A percentile compares a stretch with the other conserved stretches of the same genome.
phyloP scores from a whole-genome alignment of 2,888 invertebrate species.

The Parnassius smintheus region DNA sequence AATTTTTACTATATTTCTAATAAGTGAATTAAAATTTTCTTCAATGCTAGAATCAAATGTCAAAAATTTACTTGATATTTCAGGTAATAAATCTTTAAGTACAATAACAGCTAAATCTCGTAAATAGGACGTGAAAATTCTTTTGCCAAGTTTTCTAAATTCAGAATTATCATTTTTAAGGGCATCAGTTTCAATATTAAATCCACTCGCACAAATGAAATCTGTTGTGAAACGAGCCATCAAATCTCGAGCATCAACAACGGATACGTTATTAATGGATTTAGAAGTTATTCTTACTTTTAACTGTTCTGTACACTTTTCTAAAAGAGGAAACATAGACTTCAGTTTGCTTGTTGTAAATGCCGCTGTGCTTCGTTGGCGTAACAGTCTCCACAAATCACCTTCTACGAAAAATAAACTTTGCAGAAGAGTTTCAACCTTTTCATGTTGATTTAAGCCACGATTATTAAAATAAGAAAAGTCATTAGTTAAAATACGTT shows the following conservation, averaged over 20 bases:
- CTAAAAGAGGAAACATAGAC: constrained; percentile 18
- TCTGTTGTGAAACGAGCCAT: no score
- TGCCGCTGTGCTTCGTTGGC: constrained; percentile 26
- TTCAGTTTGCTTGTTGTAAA: constrained; percentile 28
- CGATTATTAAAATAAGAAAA: constrained; percentile 28
- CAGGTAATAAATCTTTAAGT: no score
- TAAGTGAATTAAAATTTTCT: no score
- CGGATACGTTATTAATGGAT: constrained; percentile 26
- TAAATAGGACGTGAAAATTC: no score
- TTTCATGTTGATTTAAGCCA: constrained; percentile 25
- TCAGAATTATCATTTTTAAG: no score
- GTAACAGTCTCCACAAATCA: constrained; percentile 28
- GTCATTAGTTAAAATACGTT: constrained; percentile 25
- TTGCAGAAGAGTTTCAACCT: constrained; percentile 25
- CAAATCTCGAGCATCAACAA: constrained; percentile 25
- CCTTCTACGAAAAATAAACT: constrained; percentile 30
- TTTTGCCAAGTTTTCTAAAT: no score
- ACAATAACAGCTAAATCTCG: no score
- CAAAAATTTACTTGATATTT: neutral
- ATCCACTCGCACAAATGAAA: neutral
- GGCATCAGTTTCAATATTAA: constrained; percentile 22
- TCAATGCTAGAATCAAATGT: no score
- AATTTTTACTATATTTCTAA: no score
- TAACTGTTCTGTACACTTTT: constrained; percentile 31
- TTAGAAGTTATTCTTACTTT: constrained; percentile 7